Evolutionary conservation across 2,888 invertebrate genomes (phyloP), one percentile per base, ranked within the genome.

Genomic region (Gasteruption jaculator): DNA sequence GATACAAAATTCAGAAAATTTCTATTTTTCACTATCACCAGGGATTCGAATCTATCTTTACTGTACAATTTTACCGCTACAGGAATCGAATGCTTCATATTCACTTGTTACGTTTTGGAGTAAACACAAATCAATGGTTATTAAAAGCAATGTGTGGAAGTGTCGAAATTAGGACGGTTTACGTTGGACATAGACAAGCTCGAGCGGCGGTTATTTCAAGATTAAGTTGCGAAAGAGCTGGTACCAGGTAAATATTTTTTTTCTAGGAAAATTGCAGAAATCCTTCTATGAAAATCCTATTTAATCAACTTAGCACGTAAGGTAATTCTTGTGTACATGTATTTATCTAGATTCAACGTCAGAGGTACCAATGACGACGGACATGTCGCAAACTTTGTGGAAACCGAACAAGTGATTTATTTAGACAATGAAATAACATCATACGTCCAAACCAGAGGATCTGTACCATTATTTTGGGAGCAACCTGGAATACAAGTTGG

Each of bases 351-450:
- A 53, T 99, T 99, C 69, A 96, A 97, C 76, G 96, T 97, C 0
- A 79, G 99, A 52, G 99, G 99, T n/a, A 91, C 90, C 50, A 97
- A 99, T 73, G 99, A 99, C 74, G 93, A 95, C 69, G 99, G 99
- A 0, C 90, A 95, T 76, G 99, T 99, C 11, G 99, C 99, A 1
- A 99, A 99, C 76, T 99, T 99, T 79, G 97, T 97, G 19, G 99
- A 99, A 79, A 99, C 99, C 1, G 99, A 99, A 73, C 99, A 99
- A 76, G 90, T 94, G 11, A 87, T 93, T 56, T 89, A 85, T 65
- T 78, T 91, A 57, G 96, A 97, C 66, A 88, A 92, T 60, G 86
- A 91, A 63, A 82, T 93, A 4, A 81, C 89, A 5, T 94, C 94
- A 5, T 91, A 87, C 65, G 75, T 99, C 8, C 91, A 91, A 74